Evolutionary conservation across 2,797 vertebrate genomes (phyloP), one percentile per base, ranked within the genome.

Genomic region (Brachyrhaphis roseni): DNA sequence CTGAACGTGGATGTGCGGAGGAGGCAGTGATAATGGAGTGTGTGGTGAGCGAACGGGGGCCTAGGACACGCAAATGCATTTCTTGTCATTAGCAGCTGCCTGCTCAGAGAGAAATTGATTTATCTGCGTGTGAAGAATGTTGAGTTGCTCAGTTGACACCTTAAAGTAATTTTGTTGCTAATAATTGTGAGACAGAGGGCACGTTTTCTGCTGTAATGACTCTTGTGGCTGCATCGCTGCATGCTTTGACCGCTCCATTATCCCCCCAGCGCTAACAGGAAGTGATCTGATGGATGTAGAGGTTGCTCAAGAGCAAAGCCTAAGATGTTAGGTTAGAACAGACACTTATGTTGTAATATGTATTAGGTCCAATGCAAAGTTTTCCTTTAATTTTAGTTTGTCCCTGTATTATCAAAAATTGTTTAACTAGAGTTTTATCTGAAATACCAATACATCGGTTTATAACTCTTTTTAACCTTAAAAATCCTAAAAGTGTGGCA

Each of bases 21-120:
- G 89, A 85, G 84, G 84, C 16, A 28, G 79, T 28, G 84, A 88
- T 86, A 81, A 90, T 77, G 76, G 81, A 81, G 86, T 77, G 78
- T 43, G 85, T 31, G 57, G 80, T 13, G 75, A 84, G 72, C 75
- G 10, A 55, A 18, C 78, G 39, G 18, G 79, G 70, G 78, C 79
- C 80, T 28, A 16, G 59, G 64, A 82, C 89, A 79, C 89, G 88
- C 81, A 78, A 86, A 90, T 84, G 80, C 78, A 62, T 68, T 84
- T 87, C 83, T 85, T 80, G 84, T 90, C 90, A 79, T 91, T 87
- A 90, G 79, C 87, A 82, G 78, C 88, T 75, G 85, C 76, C 77
- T 75, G 78, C 84, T 87, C 72, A 36, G 51, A 85, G 71, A 76
- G 79, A 74, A 84, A 83, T 43, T 78, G 82, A 90, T 90, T 86